Evolutionary conservation across 2,888 invertebrate species (phyloP).

Genomic region (Parasteatoda lunata): DNA sequence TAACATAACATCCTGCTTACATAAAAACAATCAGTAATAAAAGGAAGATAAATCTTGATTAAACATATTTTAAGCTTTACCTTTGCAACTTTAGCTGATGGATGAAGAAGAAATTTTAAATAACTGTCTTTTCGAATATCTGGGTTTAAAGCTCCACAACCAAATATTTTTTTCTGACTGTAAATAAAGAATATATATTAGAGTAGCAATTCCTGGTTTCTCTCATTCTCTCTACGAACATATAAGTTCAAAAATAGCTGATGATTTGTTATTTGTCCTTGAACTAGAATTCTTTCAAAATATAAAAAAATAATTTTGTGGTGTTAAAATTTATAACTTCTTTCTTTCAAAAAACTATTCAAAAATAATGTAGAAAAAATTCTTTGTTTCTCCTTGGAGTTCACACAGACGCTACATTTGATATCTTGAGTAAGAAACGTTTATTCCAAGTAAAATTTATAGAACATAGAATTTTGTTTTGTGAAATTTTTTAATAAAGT

Average conservation of each 20-base stretch:
- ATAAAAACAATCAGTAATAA: too few relatives aligned
- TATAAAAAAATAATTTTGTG: not conserved
- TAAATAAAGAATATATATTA: not conserved
- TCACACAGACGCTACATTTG: too few relatives aligned
- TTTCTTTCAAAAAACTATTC: too few relatives aligned
- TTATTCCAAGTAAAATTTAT: too few relatives aligned
- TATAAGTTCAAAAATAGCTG: not conserved
- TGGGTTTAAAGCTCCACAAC: slow-evolving; percentile 76
- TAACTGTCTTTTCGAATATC: slow-evolving; percentile 74
- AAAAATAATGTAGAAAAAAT: too few relatives aligned
- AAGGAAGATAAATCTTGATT: not conserved
- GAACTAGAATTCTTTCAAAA: not conserved
- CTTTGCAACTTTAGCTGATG: slow-evolving; percentile 76
- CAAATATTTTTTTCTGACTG: slow-evolving; percentile 73
- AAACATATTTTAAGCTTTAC: slow-evolving; percentile 70
- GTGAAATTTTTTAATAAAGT: too few relatives aligned
- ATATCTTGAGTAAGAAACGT: too few relatives aligned
- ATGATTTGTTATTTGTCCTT: not conserved
- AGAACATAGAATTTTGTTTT: too few relatives aligned
- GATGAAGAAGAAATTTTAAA: slow-evolving; percentile 75
- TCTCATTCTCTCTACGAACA: too few relatives aligned
- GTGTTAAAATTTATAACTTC: not conserved
- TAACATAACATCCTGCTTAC: too few relatives aligned
- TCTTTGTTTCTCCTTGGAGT: too few relatives aligned
- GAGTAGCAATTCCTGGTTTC: not conserved